A percentile compares a stretch with the other conserved stretches of the same genome.
phyloP scores from a whole-genome alignment of 2,113 vertebrate genomes.

The Serilophus lunatus region DNA sequence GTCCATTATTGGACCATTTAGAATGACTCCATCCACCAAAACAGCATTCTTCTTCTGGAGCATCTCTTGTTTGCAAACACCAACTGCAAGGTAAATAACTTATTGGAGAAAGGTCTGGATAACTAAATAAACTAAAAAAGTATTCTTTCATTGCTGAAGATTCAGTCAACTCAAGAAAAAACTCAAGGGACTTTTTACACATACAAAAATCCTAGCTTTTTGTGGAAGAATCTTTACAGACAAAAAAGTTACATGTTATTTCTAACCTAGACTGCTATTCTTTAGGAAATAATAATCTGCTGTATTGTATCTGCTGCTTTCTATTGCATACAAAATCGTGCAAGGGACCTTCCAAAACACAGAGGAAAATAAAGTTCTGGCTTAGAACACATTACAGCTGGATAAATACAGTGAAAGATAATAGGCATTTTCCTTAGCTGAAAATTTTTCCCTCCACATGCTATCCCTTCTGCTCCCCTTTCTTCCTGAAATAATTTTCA shows the following conservation, averaged over 20 bases:
- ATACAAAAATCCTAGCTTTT: neutral
- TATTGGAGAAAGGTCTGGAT: neutral
- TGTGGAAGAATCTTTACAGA: neutral
- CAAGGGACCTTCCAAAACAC: neutral
- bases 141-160: neutral
- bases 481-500: neutral
- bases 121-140: neutral
- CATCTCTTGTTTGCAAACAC: slow-evolving; percentile 43
- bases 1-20: slow-evolving; percentile 77
- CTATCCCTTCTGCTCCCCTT: neutral
- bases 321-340: neutral
- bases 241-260: accelerated
- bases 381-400: neutral
- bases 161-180: neutral
- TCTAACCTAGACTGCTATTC: neutral
- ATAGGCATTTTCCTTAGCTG: neutral
- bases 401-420: neutral
- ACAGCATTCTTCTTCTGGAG: slow-evolving; percentile 64
- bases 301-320: neutral
- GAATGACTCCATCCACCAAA: slow-evolving; percentile 70
- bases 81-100: slow-evolving; percentile 59
- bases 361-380: neutral
- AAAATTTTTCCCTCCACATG: neutral
- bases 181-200: neutral
- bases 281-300: neutral